Evolutionary conservation across 2,888 invertebrate genomes (phyloP), one percentile per base, ranked within the genome.

Genomic region (Germaria angustata): DNA sequence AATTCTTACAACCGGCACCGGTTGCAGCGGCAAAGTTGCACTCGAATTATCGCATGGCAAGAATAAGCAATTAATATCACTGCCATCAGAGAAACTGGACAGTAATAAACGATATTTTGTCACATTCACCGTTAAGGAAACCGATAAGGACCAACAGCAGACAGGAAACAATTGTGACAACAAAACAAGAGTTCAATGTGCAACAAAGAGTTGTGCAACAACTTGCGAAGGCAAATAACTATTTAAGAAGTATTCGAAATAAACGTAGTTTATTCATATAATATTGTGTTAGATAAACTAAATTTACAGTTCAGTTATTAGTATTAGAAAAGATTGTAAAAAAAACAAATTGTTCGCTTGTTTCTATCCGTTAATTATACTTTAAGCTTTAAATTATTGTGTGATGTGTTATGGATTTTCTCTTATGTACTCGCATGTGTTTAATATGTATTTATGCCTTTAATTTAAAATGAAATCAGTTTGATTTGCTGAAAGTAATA

Each of bases 81-180:
- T 97, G 90, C 97, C 97, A 68, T 95, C 97, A 20, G 96, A 97
- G 88, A 95, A 94, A 89, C 92, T 97, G 87, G 97, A 97, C 90
- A 96, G 95, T 89, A 96, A 95, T 89, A 97, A 97, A 91, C 93
- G 96, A 88, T 98, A 97, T 92, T 97, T 96, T 90, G 97, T 98
- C 80, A 97, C 97, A 63, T 97, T 98, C 89, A 97, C 97, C 34
- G 96, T 98, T 3, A 96, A 96, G 90, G 96, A 96, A 65, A 87
- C 91, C 15, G 86, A 96, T 66, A 87, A 90, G 20, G 86, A 87
- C 36, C 86, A 86, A 84, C 84, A 53, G 80, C 80, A 68, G 36
- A 34, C 51, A 80, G 55, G 51, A 20, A 65, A 15, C 17, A 49
- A 15, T 44, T 63, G 68, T 41, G 73, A 63, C 24, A 51, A 65